Conservation (phyloP, 2,113 vertebrate genomes). For the Cairina moschata region DNA sequence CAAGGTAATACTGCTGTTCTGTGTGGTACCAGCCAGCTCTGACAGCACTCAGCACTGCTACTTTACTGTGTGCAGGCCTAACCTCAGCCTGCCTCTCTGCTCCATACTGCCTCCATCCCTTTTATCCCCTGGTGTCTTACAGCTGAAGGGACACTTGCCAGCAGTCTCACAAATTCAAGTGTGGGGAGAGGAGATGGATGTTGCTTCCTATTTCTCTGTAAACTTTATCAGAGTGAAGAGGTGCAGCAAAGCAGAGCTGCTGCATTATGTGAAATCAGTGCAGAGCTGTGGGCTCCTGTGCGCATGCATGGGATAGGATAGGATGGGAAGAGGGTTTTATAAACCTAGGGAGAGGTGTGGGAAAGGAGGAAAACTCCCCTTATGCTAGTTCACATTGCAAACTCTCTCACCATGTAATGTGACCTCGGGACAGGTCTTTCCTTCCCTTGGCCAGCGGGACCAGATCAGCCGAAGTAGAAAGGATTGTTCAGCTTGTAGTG, state of each 20-base stretch:
- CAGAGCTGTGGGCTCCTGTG: neutral
- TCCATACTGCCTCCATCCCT: neutral
- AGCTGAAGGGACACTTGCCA: neutral
- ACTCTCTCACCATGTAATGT: neutral
- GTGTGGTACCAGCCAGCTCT: neutral
- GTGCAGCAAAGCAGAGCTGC: neutral
- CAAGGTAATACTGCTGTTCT: neutral
- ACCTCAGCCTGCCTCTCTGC: neutral
- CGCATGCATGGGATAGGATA: neutral
- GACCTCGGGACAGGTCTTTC: neutral
- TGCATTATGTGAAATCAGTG: neutral
- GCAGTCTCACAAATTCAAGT: neutral
- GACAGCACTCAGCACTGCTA: neutral
- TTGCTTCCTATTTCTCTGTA: neutral
- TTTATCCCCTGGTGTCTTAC: neutral
- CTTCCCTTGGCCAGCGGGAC: neutral
- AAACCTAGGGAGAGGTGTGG: neutral
- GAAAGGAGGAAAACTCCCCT: neutral
- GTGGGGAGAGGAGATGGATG: neutral
- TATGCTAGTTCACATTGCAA: neutral
- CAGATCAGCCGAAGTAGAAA: neutral
- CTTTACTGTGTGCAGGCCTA: neutral
- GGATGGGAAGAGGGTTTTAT: neutral
- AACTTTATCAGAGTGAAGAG: neutral
- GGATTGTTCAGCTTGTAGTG: neutral